Base-by-base conservation (phyloP, 2,797 vertebrate species). In the Chaunax sp. region DNA sequence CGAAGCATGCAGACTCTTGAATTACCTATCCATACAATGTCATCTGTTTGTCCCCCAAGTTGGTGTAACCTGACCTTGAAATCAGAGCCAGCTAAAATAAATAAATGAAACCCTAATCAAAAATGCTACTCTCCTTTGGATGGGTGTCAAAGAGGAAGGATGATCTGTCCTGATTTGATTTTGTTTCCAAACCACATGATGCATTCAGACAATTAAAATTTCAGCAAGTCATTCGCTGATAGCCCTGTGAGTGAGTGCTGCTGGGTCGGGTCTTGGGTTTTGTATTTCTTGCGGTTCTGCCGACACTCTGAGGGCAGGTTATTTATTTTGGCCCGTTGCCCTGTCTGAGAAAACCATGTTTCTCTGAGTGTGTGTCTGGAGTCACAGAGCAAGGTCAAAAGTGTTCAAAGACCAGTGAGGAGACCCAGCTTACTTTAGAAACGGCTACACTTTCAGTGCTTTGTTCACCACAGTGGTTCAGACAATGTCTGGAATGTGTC, bases 151-250 rank as follows among this genome's bases (percentile, higher is more conserved):
- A 88, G 77, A 85, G 86, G 89, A 86, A 91, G 90, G 83, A 89
- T 89, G 87, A 92, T 87, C 72, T 45, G 74, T 90, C 89, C 87
- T 92, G 92, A 94, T 92, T 93, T 90, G 72, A 84, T 87, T 94
- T 88, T 86, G 89, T 89, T 93, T 92, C 88, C 87, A 91, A 91
- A 93, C 90, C 93, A 93, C 92, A 94, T 91, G 91, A 94, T 93
- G 90, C 91, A 94, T 92, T 93, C 92, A 88, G 91, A 94, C 92
- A 95, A 95, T 94, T 95, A 94, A 94, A 94, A 91, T 94, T 95
- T 95, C 92, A 95, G 85, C 91, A 91, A 92, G 91, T 92, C 93
- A 88, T 92, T 94, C 90, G 86, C 90, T 94, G 93, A 94, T 93
- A 92, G 93, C 90, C 83, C 64, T 77, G 77, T 88, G 89, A 89